A percentile compares a stretch with the other conserved stretches of the same genome.
phyloP scores from a whole-genome alignment of 1,140 invertebrate species.

The Ganaspis sp. region DNA sequence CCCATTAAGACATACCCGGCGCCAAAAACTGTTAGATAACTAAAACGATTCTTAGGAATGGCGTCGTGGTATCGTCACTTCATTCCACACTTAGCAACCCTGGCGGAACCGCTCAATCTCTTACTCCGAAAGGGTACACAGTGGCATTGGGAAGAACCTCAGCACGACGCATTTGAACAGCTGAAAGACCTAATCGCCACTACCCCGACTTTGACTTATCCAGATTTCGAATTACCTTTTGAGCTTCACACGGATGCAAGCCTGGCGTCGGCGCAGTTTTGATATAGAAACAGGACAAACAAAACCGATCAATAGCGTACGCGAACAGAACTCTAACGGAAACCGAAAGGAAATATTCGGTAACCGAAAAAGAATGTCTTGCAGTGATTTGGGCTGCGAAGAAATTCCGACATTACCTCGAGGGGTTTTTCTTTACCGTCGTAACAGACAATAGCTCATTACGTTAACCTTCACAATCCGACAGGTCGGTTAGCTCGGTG shows the following conservation, averaged over 20 bases:
- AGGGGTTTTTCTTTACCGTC: background rate
- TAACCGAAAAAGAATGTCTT: background rate
- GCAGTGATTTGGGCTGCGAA: background rate
- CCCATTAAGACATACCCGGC: background rate
- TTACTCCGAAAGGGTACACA: constrained; percentile 38
- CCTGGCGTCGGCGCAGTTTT: constrained; percentile 62
- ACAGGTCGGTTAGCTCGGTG: background rate
- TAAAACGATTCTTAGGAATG: constrained; percentile 71
- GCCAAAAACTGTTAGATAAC: background rate
- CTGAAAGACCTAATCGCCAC: constrained; percentile 20
- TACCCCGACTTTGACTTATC: constrained; percentile 38
- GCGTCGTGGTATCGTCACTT: constrained; percentile 70
- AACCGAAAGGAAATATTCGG: background rate
- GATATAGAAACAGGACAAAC: constrained; percentile 54
- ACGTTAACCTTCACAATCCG: constrained; percentile 49
- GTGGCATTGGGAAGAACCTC: constrained; percentile 50
- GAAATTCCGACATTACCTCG: background rate
- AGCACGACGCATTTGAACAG: constrained; percentile 51
- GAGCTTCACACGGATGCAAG: constrained; percentile 49
- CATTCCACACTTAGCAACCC: constrained; percentile 69
- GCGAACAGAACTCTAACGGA: constrained; percentile 53
- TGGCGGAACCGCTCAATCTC: constrained; percentile 63
- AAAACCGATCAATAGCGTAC: constrained; percentile 61
- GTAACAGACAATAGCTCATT: constrained; percentile 59
- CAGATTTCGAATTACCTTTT: constrained; percentile 43